phyloP scores from a whole-genome alignment of 2,888 invertebrate species.

The Thecophora atra region DNA sequence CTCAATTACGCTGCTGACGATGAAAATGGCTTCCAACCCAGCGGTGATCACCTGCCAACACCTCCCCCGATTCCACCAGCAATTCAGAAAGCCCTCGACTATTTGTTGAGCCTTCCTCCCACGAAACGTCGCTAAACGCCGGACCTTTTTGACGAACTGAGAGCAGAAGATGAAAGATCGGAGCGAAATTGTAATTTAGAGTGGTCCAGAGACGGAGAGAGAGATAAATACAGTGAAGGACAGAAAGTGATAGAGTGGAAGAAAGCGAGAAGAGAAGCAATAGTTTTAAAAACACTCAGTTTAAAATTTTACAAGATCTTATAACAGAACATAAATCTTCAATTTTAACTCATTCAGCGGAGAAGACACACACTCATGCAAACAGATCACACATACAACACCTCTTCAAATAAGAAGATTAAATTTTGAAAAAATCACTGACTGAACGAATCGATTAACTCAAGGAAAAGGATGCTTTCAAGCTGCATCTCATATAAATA shows the following conservation, averaged over 20 bases:
- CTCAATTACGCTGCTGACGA: conserved; percentile 78
- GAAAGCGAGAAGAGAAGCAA: conserved; percentile 24
- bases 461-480: neutral
- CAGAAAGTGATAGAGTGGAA: conserved; percentile 11
- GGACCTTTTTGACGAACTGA: conserved; percentile 15
- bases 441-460: conserved; percentile 54
- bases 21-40: conserved; percentile 71
- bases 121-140: conserved; percentile 59
- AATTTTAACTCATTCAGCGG: conserved; percentile 43
- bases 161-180: conserved; percentile 4
- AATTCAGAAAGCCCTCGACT: conserved; percentile 79
- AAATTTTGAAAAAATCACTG: conserved; percentile 46
- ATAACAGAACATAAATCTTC: conserved; percentile 24
- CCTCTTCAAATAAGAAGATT: conserved; percentile 16
- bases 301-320: neutral
- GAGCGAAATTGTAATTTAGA: neutral
- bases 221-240: conserved; percentile 31
- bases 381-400: conserved; percentile 33
- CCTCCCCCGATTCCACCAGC: conserved; percentile 80
- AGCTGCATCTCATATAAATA: neutral
- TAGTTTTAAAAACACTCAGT: neutral
- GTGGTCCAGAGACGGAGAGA: conserved; percentile 16
- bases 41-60: conserved; percentile 78
- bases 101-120: conserved; percentile 74
- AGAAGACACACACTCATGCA: conserved; percentile 39